phyloP scores from a whole-genome alignment of 2,113 vertebrate genomes.

The Capricornis sumatraensis region DNA sequence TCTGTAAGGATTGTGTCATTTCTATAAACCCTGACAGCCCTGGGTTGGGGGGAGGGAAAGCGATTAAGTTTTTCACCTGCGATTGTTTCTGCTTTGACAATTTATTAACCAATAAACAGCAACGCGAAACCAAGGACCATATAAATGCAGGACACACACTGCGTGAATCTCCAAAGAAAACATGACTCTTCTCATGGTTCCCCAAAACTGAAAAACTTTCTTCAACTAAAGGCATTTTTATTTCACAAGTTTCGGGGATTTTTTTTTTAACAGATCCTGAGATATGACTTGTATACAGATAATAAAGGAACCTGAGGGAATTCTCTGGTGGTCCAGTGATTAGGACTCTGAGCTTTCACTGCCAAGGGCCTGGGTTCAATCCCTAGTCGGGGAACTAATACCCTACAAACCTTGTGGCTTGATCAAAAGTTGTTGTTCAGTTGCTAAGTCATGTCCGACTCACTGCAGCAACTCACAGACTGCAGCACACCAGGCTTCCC shows the following conservation, averaged over 20 bases:
- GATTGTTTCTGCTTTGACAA: slow-evolving; percentile 41
- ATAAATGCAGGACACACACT: background rate
- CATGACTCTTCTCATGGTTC: background rate
- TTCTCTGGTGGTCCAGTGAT: background rate
- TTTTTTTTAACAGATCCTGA: slow-evolving; percentile 1
- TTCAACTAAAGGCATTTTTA: background rate
- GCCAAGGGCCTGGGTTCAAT: background rate
- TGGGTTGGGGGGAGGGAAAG: background rate
- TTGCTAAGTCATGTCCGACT: background rate
- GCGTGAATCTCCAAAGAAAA: background rate
- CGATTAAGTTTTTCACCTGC: background rate
- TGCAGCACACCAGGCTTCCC: background rate
- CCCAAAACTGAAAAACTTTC: background rate
- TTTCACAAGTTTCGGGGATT: background rate
- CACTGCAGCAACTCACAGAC: background rate
- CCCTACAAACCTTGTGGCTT: background rate
- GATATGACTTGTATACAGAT: background rate
- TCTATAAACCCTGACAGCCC: background rate
- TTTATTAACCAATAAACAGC: slow-evolving; percentile 66
- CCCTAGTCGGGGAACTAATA: background rate
- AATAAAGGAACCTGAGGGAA: slow-evolving; percentile 1
- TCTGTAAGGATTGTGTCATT: background rate
- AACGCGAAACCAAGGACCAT: background rate
- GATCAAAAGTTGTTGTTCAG: background rate
- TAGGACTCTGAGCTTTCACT: background rate